phyloP scores from a whole-genome alignment of 2,113 vertebrate species.

The Nestor notabilis region DNA sequence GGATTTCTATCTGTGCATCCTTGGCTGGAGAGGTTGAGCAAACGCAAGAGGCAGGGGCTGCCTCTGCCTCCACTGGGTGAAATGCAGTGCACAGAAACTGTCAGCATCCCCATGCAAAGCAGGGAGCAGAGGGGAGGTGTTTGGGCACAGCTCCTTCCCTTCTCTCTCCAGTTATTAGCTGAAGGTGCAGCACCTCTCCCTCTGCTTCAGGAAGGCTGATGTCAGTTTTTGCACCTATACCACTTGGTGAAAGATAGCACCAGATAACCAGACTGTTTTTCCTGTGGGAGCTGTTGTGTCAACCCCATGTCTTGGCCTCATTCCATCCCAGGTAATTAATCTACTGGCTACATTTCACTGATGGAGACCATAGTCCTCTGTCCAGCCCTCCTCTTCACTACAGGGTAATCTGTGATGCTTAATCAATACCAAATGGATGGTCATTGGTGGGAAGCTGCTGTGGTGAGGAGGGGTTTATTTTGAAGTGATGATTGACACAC shows the following conservation, averaged over 20 bases:
- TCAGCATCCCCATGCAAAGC: rapidly evolving
- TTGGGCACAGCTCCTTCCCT: background rate
- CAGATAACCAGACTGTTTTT: background rate
- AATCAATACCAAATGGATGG: background rate
- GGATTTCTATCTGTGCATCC: conserved; percentile 10
- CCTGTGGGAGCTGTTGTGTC: background rate
- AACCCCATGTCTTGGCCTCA: rapidly evolving
- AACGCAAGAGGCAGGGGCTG: background rate
- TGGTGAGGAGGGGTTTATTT: background rate
- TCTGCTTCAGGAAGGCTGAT: background rate
- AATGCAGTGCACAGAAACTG: background rate
- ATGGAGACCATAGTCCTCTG: background rate
- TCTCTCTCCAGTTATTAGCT: background rate
- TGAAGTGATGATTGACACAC: background rate
- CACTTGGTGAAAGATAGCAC: background rate
- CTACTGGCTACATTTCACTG: background rate
- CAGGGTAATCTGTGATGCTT: background rate
- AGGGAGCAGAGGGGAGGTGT: background rate
- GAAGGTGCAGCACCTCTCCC: background rate
- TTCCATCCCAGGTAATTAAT: background rate
- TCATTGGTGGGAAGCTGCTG: background rate
- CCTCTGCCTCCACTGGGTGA: background rate
- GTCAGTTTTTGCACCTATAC: background rate
- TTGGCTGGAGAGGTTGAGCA: background rate
- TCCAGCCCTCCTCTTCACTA: background rate